Evolutionary conservation across 2,888 invertebrate genomes (phyloP), one percentile per base, ranked within the genome.

Genomic region (Arenicola marina): DNA sequence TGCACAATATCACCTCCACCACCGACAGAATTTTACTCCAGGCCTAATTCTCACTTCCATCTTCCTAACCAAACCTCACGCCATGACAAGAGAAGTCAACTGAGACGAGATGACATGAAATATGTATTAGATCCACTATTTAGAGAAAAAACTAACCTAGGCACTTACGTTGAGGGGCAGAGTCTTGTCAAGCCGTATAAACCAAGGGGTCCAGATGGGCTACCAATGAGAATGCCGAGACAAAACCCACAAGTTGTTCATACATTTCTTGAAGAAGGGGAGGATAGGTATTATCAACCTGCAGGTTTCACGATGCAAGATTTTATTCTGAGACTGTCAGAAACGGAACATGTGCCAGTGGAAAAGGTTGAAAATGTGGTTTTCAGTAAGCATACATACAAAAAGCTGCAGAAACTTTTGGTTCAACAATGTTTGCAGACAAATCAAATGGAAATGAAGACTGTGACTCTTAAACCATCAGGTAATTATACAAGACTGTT

Each of bases 361-460:
- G 67, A 66, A 31, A 69, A 68, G 55, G 76, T 78, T 18, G 67
- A 73, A 63, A 63, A 73, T 45, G 62, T 67, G 2, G 62, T 80
- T 58, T 75, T 70, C 59, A 80, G 80, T 1, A 74, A 64, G 61
- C 73, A 77, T 53, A 79, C 77, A 65, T 78, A 79, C 62, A 76
- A 76, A 58, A 80, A 76, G 57, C 59, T 80, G 28, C 78, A 78
- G n/a, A 73, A 78, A 46, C 34, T 80, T 29, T 58, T 80, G 38
- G 73, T 73, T 4, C 67, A 74, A n/a, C 65, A 73, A 34, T 57
- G 69, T 26, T 21, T 53, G 18, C 65, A 58, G 3, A 58, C 51
- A 38, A 32, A 55, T 21, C 24, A n/a, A n/a, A n/a, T 24, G 11
- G 48, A 48, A 48, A 11, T 45, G 57, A 63, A 31, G 11, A 51